phyloP scores from a whole-genome alignment of 2,888 invertebrate species.

The Dinocampus coccinellae region DNA sequence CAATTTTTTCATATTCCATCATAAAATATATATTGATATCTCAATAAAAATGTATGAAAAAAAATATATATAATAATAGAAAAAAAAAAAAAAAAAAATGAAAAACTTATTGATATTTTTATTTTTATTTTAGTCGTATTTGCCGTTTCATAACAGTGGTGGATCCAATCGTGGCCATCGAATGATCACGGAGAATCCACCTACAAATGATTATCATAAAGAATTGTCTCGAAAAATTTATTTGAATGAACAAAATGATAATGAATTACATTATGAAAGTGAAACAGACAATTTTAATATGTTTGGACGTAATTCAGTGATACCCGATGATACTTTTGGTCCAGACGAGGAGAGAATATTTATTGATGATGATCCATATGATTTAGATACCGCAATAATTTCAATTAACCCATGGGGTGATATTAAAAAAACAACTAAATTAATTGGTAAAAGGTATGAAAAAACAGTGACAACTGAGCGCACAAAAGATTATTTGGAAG shows the following conservation, averaged over 20 bases:
- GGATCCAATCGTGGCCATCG: conserved; percentile 80
- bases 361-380: conserved; percentile 64
- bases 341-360: conserved; percentile 66
- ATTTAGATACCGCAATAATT: conserved; percentile 58
- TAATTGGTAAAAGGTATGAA: conserved; percentile 70
- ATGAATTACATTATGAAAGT: conserved; percentile 51
- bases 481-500: conserved; percentile 53
- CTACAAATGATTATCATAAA: conserved; percentile 44
- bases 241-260: conserved; percentile 33
- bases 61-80: too few species aligned
- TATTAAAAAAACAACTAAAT: conserved; percentile 61
- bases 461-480: conserved; percentile 53
- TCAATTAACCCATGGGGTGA: conserved; percentile 53
- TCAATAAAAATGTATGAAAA: too few species aligned
- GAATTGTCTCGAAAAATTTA: conserved; percentile 29
- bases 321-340: conserved; percentile 63
- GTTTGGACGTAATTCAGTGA: conserved; percentile 56
- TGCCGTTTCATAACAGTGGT: conserved; percentile 80
- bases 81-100: too few species aligned
- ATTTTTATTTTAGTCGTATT: conserved; percentile 75
- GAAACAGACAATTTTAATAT: conserved; percentile 49
- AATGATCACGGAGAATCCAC: conserved; percentile 66
- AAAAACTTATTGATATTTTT: neutral
- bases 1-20: neutral
- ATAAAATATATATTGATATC: too few species aligned